These are phyloP conservation scores for Symphodus melops DNA, from an alignment of 2,113 vertebrate species.

Conservation along the genomic window DNA sequence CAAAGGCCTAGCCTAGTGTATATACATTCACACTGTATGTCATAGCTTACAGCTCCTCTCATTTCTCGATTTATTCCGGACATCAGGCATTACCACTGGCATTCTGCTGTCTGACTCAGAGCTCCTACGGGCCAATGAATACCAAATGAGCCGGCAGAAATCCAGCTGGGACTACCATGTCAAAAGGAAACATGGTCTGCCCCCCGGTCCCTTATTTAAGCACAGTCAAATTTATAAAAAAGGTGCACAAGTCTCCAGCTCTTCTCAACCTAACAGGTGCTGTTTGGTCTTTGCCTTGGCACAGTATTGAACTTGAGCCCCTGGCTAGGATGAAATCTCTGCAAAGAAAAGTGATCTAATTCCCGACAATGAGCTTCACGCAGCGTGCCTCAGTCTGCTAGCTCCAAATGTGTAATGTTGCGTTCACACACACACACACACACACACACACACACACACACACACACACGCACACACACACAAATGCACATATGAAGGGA, in stretches of 20 bases:
- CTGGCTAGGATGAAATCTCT: conserved; percentile 26
- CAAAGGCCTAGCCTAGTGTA: no score
- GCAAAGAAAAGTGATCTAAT: conserved; percentile 11
- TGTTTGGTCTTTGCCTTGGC: not conserved
- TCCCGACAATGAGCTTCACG: conserved; percentile 11
- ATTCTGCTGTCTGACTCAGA: conserved; percentile 51
- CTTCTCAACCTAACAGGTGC: conserved; percentile 32
- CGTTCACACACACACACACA: not conserved
- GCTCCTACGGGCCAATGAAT: conserved; percentile 45
- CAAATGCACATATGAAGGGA: not conserved
- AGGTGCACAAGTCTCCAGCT: conserved; percentile 22
- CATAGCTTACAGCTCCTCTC: conserved; percentile 18
- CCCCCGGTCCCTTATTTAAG: conserved; percentile 1
- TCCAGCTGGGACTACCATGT: conserved; percentile 54
- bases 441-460: not conserved
- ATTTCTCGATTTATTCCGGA: conserved; percentile 34
- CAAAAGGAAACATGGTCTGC: conserved; percentile 32
- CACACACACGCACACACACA: conserved; percentile 1
- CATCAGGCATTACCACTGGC: conserved; percentile 44
- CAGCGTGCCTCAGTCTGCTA: not conserved
- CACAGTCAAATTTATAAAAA: conserved; percentile 47
- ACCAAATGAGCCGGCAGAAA: conserved; percentile 53
- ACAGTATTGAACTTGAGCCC: conserved; percentile 16
- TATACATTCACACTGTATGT: not conserved
- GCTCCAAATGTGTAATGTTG: not conserved